Evolutionary conservation across 92 coral and sea anemone genomes (phyloP).

Genomic region (Parazoanthus swiftii): DNA sequence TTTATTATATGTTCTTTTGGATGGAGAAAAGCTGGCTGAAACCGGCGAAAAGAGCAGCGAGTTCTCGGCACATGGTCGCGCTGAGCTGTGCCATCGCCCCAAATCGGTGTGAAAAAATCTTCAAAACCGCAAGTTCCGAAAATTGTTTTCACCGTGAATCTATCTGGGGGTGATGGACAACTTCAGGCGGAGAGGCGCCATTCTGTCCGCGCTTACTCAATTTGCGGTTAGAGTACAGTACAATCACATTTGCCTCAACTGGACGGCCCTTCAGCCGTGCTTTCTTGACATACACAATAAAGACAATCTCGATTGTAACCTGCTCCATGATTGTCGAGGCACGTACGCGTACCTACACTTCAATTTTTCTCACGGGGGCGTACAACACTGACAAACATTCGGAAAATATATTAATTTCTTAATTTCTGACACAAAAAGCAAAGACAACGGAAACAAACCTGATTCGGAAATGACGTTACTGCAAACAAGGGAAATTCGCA

Average conservation of each 20-base stretch:
- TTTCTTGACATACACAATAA: conserved; percentile 15
- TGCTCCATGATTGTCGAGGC: neutral
- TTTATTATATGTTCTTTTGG: conserved; percentile 34
- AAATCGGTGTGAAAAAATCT: conserved; percentile 31
- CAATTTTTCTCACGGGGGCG: conserved; percentile 27
- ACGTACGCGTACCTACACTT: conserved; percentile 24
- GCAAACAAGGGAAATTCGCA: conserved; percentile 8
- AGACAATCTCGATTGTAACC: neutral
- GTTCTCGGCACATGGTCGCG: neutral
- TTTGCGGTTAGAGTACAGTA: conserved; percentile 43
- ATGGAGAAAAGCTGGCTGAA: neutral
- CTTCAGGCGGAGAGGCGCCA: conserved; percentile 57
- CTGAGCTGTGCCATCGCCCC: conserved; percentile 26
- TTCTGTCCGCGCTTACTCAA: conserved; percentile 47
- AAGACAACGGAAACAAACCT: conserved; percentile 18
- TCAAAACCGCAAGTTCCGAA: conserved; percentile 45
- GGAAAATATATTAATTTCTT: conserved; percentile 20
- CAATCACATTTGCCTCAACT: neutral
- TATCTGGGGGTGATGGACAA: conserved; percentile 58
- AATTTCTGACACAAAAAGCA: neutral
- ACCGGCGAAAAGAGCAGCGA: neutral
- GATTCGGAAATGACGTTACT: conserved; percentile 40
- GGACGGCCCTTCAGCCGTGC: neutral
- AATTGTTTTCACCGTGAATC: conserved; percentile 37
- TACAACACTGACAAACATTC: conserved; percentile 7